phyloP scores from a whole-genome alignment of 2,888 invertebrate species.

The Lottia gigantea region DNA sequence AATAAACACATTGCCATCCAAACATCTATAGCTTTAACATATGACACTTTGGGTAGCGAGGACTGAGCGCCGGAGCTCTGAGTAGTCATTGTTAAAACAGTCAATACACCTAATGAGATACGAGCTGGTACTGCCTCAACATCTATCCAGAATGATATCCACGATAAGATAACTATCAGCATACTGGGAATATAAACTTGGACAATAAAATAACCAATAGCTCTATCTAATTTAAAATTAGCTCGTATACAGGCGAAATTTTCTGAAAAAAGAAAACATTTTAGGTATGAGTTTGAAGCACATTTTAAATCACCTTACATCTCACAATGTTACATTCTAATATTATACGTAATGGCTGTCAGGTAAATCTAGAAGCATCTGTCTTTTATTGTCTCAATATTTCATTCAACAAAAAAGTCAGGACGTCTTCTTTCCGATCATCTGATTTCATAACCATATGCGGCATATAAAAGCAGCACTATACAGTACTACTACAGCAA shows the following conservation, averaged over 20 bases:
- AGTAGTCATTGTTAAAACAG: constrained; percentile 80
- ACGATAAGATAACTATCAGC: constrained; percentile 93
- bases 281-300: no score
- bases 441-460: no score
- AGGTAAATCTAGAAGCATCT: no score
- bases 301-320: no score
- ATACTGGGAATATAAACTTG: constrained; percentile 93
- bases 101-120: constrained; percentile 88
- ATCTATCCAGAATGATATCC: constrained; percentile 95
- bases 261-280: constrained; percentile 3
- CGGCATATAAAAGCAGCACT: no score
- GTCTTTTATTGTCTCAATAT: no score
- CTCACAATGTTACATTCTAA: no score
- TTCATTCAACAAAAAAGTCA: no score
- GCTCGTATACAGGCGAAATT: constrained; percentile 20
- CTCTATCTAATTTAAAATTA: constrained; percentile 13
- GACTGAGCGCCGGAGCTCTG: constrained; percentile 93
- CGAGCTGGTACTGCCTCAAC: constrained; percentile 88
- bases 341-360: no score
- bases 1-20: constrained; percentile 76
- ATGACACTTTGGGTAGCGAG: constrained; percentile 88
- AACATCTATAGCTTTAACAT: constrained; percentile 87
- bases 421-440: no score
- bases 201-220: constrained; percentile 85
- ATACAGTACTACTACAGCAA: no score